Conservation (phyloP, 1,140 invertebrate genomes). For the Notospermus geniculatus region DNA sequence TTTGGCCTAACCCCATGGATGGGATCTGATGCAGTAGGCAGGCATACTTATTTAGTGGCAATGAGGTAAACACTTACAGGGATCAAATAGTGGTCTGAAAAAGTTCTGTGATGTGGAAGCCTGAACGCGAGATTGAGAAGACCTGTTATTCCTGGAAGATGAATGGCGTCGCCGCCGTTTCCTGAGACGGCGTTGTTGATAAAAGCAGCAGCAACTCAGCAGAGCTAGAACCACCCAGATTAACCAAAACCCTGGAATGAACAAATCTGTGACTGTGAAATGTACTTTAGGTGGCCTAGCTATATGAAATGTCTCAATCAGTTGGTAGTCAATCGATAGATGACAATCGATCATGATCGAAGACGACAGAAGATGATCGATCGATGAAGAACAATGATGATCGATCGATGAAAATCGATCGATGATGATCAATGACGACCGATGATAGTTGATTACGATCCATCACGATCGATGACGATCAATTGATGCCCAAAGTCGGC, state of each 20-base stretch:
- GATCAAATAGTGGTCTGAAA: constrained; percentile 5
- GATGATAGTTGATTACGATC: too few species aligned
- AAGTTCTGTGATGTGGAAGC: not conserved
- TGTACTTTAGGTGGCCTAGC: too few species aligned
- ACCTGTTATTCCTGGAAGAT: not conserved
- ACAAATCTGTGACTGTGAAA: too few species aligned
- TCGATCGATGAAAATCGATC: too few species aligned
- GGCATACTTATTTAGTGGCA: not conserved
- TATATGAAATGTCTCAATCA: too few species aligned
- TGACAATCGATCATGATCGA: too few species aligned
- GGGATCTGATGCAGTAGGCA: not conserved
- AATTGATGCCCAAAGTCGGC: too few species aligned
- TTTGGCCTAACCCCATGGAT: not conserved
- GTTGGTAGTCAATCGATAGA: too few species aligned
- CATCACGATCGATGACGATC: too few species aligned
- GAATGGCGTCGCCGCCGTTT: constrained; percentile 3
- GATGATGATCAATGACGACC: too few species aligned
- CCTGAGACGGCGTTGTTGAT: constrained; percentile 21
- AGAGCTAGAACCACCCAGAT: constrained; percentile 21
- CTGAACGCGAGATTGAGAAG: not conserved
- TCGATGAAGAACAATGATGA: too few species aligned
- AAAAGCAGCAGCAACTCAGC: constrained; percentile 22
- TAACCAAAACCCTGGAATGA: constrained; percentile 25
- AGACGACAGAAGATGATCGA: too few species aligned
- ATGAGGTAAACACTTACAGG: not conserved